Percentiles rank a stretch among this genome's conserved stretches.
Conservation (phyloP, 2,888 invertebrate genomes). For the Charanyca ferruginea region DNA sequence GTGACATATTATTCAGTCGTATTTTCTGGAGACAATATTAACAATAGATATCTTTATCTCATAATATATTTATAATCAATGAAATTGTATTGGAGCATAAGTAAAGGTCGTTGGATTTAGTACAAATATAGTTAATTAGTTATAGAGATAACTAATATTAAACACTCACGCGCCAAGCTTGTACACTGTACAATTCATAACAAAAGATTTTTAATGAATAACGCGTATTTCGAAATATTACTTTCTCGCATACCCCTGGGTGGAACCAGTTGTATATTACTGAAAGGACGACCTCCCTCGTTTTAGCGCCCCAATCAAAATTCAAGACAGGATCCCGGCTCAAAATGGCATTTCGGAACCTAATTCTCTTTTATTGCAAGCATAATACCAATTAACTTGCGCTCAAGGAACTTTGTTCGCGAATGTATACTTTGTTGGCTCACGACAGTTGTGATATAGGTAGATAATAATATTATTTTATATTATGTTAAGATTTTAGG, state of each 20-base stretch:
- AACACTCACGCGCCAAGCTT: no score
- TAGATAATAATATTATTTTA: conserved; percentile 28
- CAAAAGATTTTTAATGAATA: conserved; percentile 12
- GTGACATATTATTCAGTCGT: no score
- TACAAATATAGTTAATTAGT: no score
- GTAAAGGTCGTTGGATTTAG: no score
- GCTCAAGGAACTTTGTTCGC: conserved; percentile 42
- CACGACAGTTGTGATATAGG: conserved; percentile 26
- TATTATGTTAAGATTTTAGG: conserved; percentile 11
- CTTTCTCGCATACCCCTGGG: conserved; percentile 24
- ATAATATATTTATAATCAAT: no score
- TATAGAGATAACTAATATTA: no score
- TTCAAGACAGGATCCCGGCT: conserved; percentile 73
- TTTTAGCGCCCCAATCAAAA: conserved; percentile 68
- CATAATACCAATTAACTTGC: conserved; percentile 70
- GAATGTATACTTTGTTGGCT: conserved; percentile 36
- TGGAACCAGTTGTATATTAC: conserved; percentile 47
- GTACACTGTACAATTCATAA: no score
- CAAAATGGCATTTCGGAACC: conserved; percentile 73
- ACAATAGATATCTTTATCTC: no score
- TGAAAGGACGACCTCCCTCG: conserved; percentile 19
- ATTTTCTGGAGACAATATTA: no score
- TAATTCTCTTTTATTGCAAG: conserved; percentile 75
- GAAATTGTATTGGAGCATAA: no score
- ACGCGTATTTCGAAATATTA: conserved; percentile 41